Conservation (phyloP, 2,888 invertebrate species). For the Candidula unifasciata region DNA sequence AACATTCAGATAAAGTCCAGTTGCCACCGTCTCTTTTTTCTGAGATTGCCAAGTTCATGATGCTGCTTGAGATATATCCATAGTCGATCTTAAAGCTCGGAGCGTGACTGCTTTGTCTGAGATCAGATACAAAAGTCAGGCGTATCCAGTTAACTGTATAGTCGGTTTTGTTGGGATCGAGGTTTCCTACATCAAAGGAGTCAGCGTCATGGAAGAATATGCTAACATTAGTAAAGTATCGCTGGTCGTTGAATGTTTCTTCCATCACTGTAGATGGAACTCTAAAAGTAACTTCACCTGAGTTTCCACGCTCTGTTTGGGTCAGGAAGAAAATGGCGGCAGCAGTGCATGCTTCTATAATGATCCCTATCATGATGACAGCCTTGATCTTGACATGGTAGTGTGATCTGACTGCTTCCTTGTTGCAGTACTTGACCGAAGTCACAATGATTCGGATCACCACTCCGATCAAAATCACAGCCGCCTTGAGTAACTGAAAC, state of each 20-base stretch:
- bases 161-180: constrained; percentile 4
- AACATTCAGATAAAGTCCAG: constrained; percentile 59
- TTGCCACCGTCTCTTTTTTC: neutral
- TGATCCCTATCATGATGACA: constrained; percentile 66
- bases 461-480: constrained; percentile 62
- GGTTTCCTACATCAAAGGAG: constrained; percentile 39
- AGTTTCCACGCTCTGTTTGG: constrained; percentile 64
- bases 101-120: constrained; percentile 18
- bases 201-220: constrained; percentile 61
- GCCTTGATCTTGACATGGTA: constrained; percentile 62
- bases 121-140: constrained; percentile 52
- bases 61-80: neutral
- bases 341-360: constrained; percentile 62
- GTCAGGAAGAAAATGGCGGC: constrained; percentile 67
- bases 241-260: constrained; percentile 62
- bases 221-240: constrained; percentile 61
- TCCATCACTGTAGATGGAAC: constrained; percentile 63
- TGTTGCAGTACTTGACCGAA: constrained; percentile 61
- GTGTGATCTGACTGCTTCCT: constrained; percentile 38
- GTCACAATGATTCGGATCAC: constrained; percentile 63
- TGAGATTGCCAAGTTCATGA: constrained; percentile 36
- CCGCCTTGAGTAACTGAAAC: constrained; percentile 65
- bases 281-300: constrained; percentile 60
- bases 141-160: constrained; percentile 59
- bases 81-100: constrained; percentile 27